These are phyloP conservation scores for Tor tambroides DNA, from an alignment of 2,113 vertebrate species.

Conservation along the genomic window DNA sequence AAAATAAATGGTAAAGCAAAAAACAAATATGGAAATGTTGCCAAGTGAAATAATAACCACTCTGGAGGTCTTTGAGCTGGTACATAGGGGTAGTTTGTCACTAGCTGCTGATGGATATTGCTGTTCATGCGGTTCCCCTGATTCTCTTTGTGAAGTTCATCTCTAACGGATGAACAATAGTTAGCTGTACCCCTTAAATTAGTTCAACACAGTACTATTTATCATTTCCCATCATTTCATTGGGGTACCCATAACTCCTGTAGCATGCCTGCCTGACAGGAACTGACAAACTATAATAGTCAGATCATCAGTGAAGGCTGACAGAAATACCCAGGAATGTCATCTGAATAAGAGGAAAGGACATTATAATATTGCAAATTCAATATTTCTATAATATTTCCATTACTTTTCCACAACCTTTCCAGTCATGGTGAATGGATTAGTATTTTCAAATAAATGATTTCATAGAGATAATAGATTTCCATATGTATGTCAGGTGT, in stretches of 20 bases:
- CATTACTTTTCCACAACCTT: background rate
- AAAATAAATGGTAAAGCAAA: background rate
- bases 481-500: background rate
- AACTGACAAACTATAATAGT: background rate
- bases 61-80: slow-evolving; percentile 69
- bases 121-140: slow-evolving; percentile 68
- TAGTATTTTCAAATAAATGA: background rate
- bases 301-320: slow-evolving; percentile 1
- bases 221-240: slow-evolving; percentile 67
- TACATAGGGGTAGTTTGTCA: slow-evolving; percentile 63
- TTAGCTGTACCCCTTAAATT: slow-evolving; percentile 73
- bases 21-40: background rate
- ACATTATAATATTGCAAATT: background rate
- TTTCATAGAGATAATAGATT: background rate
- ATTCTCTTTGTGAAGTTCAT: slow-evolving; percentile 64
- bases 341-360: background rate
- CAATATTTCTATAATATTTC: background rate
- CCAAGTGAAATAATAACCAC: background rate
- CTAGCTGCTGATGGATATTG: slow-evolving; percentile 77
- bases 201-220: slow-evolving; percentile 72
- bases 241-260: slow-evolving; percentile 57
- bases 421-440: background rate
- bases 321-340: background rate
- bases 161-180: slow-evolving; percentile 73
- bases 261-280: slow-evolving; percentile 55